These are phyloP conservation scores for Cinclus cinclus DNA, from an alignment of 2,113 vertebrate genomes.

Conservation along the genomic window DNA sequence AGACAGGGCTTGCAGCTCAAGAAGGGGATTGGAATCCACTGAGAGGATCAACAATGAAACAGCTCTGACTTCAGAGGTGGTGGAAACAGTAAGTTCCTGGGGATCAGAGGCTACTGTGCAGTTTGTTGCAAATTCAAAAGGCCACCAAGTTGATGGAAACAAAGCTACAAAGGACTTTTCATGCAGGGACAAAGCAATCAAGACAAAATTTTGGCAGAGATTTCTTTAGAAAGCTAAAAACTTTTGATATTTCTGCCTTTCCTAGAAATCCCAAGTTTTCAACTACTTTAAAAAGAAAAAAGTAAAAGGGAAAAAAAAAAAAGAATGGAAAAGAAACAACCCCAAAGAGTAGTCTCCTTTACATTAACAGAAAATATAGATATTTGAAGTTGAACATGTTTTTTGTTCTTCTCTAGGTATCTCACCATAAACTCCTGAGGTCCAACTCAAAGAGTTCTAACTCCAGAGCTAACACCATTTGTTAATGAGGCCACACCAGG, in stretches of 20 bases:
- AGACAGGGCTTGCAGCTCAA: background rate
- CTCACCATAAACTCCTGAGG: background rate
- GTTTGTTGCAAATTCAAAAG: background rate
- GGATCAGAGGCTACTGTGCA: background rate
- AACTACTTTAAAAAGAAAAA: background rate
- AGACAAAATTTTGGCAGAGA: background rate
- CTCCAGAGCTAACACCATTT: background rate
- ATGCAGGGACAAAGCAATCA: background rate
- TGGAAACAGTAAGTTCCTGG: background rate
- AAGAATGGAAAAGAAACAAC: accelerated
- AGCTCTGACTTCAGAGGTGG: background rate
- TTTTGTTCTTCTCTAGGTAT: background rate
- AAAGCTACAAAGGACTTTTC: background rate
- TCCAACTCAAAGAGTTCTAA: background rate
- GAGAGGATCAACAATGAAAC: background rate
- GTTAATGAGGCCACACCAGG: background rate
- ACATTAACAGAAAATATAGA: background rate
- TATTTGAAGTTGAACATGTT: background rate
- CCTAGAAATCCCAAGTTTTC: background rate
- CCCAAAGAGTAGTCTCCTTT: background rate
- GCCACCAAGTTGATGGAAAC: background rate
- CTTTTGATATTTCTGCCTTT: background rate
- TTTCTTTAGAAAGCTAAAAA: background rate
- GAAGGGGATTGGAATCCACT: background rate
- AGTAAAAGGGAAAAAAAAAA: accelerated